These are phyloP conservation scores for Drosophila pectinifera DNA, from an alignment of 1,140 invertebrate genomes.

Conservation along the genomic window DNA sequence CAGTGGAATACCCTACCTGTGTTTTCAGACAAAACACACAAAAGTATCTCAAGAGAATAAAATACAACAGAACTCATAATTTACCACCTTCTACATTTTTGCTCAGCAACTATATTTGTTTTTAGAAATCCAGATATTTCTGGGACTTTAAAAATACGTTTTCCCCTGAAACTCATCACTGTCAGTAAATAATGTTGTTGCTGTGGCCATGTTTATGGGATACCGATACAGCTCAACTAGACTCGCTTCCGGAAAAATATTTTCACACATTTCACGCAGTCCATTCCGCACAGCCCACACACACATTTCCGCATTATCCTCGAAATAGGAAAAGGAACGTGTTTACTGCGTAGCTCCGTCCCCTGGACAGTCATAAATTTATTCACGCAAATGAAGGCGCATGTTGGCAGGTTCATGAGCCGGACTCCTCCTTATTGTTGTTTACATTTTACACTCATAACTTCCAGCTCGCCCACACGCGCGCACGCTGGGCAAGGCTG, in stretches of 20 bases:
- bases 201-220: slow-evolving; percentile 6
- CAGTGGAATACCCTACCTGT: too few species aligned
- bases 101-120: too few species aligned
- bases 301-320: slow-evolving; percentile 30
- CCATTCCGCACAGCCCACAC: neutral
- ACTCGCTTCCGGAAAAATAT: slow-evolving; percentile 30
- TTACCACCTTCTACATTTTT: too few species aligned
- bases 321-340: slow-evolving; percentile 27
- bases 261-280: slow-evolving; percentile 17
- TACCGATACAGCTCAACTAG: slow-evolving; percentile 1
- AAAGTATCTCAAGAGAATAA: neutral
- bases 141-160: too few species aligned
- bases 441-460: slow-evolving; percentile 69
- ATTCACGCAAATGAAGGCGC: slow-evolving; percentile 63
- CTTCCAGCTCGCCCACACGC: slow-evolving; percentile 42
- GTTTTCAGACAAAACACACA: too few species aligned
- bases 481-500: neutral
- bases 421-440: slow-evolving; percentile 50
- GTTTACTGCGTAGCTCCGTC: slow-evolving; percentile 10
- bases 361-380: slow-evolving; percentile 63
- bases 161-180: too few species aligned
- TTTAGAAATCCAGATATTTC: neutral
- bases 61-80: neutral
- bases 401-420: slow-evolving; percentile 41
- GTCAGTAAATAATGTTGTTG: neutral